A percentile compares a stretch with the other conserved stretches of the same genome.
These are phyloP conservation scores for Huso huso DNA, from an alignment of 2,797 vertebrate species.

Conservation along the genomic window DNA sequence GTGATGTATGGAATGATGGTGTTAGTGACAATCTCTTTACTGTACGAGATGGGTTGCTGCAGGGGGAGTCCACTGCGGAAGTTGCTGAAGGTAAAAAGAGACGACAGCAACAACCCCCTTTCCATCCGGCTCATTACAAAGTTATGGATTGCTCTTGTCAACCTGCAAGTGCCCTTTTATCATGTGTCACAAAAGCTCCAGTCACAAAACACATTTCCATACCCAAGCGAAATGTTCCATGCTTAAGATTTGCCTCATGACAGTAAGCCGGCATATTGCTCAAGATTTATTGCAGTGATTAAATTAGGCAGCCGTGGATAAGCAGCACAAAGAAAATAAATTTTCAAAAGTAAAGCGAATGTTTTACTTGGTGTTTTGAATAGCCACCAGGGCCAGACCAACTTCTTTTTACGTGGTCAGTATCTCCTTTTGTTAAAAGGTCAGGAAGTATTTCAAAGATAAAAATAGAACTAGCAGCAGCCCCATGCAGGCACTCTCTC, in stretches of 20 bases:
- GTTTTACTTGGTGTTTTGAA: slow-evolving; percentile 44
- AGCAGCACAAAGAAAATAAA: slow-evolving; percentile 47
- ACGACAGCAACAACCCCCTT: slow-evolving; percentile 30
- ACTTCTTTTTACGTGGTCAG: too few species aligned
- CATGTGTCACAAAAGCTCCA: slow-evolving; percentile 17
- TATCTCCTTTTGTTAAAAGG: too few species aligned
- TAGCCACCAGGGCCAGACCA: slow-evolving; percentile 13
- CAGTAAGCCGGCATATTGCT: slow-evolving; percentile 38
- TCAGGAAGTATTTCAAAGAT: too few species aligned
- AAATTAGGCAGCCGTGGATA: slow-evolving; percentile 56
- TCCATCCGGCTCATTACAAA: slow-evolving; percentile 59
- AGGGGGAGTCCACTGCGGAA: neutral
- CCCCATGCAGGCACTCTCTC: too few species aligned
- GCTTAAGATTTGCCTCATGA: slow-evolving; percentile 49
- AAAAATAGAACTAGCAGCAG: too few species aligned
- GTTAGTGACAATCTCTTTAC: too few species aligned
- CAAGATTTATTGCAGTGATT: slow-evolving; percentile 59
- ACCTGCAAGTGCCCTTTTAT: slow-evolving; percentile 60
- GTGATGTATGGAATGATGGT: too few species aligned
- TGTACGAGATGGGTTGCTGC: too few species aligned
- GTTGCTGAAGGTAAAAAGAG: neutral
- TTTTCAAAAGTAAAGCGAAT: slow-evolving; percentile 31
- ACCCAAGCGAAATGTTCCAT: slow-evolving; percentile 60
- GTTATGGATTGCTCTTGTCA: slow-evolving; percentile 67
- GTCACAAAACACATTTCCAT: slow-evolving; percentile 33